Base-by-base conservation (phyloP, 2,113 vertebrate species). In the Atrichornis clamosus region DNA sequence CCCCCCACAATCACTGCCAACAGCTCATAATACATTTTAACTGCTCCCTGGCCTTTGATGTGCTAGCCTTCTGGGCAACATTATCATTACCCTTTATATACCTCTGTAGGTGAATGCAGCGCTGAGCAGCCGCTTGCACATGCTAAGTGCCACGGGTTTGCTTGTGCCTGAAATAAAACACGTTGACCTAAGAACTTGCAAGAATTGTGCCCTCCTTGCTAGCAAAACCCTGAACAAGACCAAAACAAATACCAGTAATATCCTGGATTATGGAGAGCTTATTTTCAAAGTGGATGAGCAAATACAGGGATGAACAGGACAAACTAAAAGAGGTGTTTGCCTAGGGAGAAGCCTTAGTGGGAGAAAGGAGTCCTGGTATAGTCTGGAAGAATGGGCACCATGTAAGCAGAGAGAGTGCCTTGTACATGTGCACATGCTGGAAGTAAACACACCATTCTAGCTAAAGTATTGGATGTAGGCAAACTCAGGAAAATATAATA, bases 11-110 rank as follows among this genome's bases (percentile, higher is more conserved):
- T 86, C 92, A 17, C 96, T 97, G 96, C 96, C 93, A 96, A 96
- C 96, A 96, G 95, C 95, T 96, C 96, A 22, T 97, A 97, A 97
- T 90, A 44, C 85, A 97, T 96, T 96, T 97, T 97, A 97, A 96
- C 92, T 96, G 88, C 95, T 92, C 79, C 88, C 72, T 56, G 79
- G 82, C 88, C 96, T 96, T 96, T 96, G 95, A 96, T 96, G 92
- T 95, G 85, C 88, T 80, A 83, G 93, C 95, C 96, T 96, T 96
- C 96, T 96, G 95, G 95, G 95, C 95, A 97, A 90, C 85, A 85
- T 93, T 97, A 96, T 97, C 96, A 94, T 94, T 95, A 93, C 82
- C 80, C 95, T 92, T 95, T 95, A 84, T 88, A 86, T 90, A 88
- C 68, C 90, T 86, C 92, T 46, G 3, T 83, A 77, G 93, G 68